phyloP scores from a whole-genome alignment of 2,797 vertebrate genomes.

The Cephalopachus bancanus region DNA sequence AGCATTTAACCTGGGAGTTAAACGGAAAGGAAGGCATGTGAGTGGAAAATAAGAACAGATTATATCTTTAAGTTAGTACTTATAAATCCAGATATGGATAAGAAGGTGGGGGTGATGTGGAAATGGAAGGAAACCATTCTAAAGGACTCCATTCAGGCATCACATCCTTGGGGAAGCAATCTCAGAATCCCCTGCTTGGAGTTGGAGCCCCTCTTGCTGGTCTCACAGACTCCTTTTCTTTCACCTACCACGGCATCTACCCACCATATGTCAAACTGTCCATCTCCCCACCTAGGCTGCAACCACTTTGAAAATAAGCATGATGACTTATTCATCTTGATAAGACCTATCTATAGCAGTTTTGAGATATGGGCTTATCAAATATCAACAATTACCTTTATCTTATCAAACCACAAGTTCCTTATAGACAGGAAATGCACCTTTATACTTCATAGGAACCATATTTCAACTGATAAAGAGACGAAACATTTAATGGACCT shows the following conservation, averaged over 20 bases:
- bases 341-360: not conserved
- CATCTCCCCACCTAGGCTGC: not conserved
- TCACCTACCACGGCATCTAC: not conserved
- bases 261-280: not conserved
- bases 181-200: not conserved
- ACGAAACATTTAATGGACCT: not conserved
- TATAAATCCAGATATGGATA: not conserved
- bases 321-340: not conserved
- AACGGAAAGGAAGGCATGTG: conserved; percentile 23
- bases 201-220: not conserved
- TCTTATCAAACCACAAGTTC: conserved; percentile 40
- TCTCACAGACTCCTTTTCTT: not conserved
- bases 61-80: not conserved
- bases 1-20: not conserved
- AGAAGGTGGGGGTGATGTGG: not conserved
- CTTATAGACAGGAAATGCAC: conserved; percentile 37
- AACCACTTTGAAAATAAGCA: not conserved
- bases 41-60: conserved; percentile 13
- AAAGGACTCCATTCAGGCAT: not conserved
- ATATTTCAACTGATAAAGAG: conserved; percentile 45
- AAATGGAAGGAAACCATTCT: not conserved
- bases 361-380: conserved; percentile 50
- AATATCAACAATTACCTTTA: conserved; percentile 58
- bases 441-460: conserved; percentile 34
- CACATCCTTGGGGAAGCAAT: not conserved